A percentile compares a stretch with the other conserved stretches of the same genome.
Evolutionary conservation across 2,113 vertebrate genomes (phyloP).

Genomic region (Cynopterus brachyotis): DNA sequence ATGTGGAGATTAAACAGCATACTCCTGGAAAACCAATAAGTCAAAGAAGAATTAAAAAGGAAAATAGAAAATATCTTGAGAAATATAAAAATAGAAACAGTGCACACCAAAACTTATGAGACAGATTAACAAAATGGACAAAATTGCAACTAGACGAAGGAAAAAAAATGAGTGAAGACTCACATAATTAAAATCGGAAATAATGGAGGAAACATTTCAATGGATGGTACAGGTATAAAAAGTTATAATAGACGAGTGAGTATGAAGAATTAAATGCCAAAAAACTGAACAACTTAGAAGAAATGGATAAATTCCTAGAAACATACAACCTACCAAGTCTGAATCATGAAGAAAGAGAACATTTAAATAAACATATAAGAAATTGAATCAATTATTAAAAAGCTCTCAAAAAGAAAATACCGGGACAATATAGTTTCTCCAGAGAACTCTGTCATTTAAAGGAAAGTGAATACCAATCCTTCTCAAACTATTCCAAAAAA

Average conservation of each 20-base stretch:
- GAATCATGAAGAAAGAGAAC: background rate
- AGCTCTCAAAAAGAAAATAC: background rate
- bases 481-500: background rate
- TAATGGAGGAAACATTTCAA: background rate
- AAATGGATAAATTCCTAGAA: background rate
- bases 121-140: background rate
- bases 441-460: background rate
- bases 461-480: background rate
- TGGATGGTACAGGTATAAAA: background rate
- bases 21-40: background rate
- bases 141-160: background rate
- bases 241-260: background rate
- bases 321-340: background rate
- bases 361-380: background rate
- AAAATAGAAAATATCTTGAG: background rate
- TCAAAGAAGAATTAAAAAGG: background rate
- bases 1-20: background rate
- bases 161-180: background rate
- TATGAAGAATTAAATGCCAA: background rate
- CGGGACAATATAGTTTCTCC: background rate
- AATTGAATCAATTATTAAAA: background rate
- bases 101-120: background rate
- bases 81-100: background rate
- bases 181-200: background rate
- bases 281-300: background rate